Evolutionary conservation across 2,888 invertebrate species (phyloP).

Genomic region (Xylota sylvarum): DNA sequence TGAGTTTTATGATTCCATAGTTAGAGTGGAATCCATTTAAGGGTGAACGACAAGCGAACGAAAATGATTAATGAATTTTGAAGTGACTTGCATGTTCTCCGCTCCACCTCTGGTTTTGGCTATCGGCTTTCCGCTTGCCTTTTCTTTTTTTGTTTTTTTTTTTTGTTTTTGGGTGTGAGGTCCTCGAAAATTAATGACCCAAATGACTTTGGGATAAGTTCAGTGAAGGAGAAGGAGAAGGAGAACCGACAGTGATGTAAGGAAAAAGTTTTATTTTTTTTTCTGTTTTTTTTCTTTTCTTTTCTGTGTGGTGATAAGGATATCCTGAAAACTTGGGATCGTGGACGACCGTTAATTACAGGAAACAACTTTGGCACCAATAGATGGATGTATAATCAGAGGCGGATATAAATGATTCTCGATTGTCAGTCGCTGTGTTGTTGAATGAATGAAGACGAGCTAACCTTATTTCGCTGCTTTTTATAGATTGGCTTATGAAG

Average conservation of each 20-base stretch:
- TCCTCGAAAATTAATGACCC: constrained; percentile 74
- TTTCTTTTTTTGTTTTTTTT: no score
- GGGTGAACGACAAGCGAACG: constrained; percentile 72
- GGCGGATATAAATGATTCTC: constrained; percentile 38
- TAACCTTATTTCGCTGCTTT: background rate
- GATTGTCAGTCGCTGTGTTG: background rate
- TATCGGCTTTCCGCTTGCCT: constrained; percentile 48
- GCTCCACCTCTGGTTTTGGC: constrained; percentile 54
- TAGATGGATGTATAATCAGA: constrained; percentile 41
- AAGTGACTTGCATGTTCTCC: constrained; percentile 83
- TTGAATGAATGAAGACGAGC: background rate
- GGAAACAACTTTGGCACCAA: constrained; percentile 66
- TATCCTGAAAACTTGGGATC: constrained; percentile 45
- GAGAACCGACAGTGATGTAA: constrained; percentile 21
- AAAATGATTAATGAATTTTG: constrained; percentile 84
- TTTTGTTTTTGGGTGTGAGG: constrained; percentile 41
- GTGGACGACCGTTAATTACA: constrained; percentile 65
- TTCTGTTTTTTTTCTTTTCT: constrained; percentile 23
- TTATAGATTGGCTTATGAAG: background rate
- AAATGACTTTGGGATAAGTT: constrained; percentile 74
- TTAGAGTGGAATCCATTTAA: constrained; percentile 72
- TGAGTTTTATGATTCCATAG: constrained; percentile 77
- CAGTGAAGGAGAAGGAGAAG: constrained; percentile 25
- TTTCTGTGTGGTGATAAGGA: constrained; percentile 44
- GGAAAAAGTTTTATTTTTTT: constrained; percentile 34